A percentile compares a stretch with the other conserved stretches of the same genome.
phyloP scores from a whole-genome alignment of 2,797 vertebrate species.

The Balearica regulorum region DNA sequence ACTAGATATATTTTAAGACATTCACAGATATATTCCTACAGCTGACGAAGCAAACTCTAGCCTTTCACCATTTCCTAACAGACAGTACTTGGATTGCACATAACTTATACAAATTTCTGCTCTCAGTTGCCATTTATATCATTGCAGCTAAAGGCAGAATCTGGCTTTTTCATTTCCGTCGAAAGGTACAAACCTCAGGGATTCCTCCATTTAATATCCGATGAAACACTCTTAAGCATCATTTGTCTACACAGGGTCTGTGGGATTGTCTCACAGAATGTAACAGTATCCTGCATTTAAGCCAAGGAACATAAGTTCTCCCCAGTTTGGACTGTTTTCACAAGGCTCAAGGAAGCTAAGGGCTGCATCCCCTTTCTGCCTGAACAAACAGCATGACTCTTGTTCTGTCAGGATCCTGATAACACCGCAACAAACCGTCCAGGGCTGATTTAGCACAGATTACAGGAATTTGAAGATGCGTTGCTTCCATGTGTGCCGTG shows the following conservation, averaged over 20 bases:
- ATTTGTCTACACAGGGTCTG: background rate
- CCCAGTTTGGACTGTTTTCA: conserved; percentile 4
- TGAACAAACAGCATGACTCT: background rate
- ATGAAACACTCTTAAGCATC: background rate
- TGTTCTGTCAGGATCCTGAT: background rate
- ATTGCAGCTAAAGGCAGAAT: background rate
- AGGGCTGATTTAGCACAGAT: background rate
- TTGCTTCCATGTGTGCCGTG: background rate
- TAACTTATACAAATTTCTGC: background rate
- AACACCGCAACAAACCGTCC: background rate
- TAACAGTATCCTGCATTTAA: background rate
- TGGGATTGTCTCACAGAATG: background rate
- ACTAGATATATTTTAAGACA: background rate
- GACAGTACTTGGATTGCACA: background rate
- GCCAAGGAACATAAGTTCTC: background rate
- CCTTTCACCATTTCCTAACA: background rate
- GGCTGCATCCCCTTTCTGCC: background rate
- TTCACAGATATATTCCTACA: background rate
- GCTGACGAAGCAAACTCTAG: background rate
- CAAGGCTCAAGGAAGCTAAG: background rate
- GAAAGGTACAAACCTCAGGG: background rate
- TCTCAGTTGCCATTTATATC: background rate
- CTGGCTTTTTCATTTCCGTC: background rate
- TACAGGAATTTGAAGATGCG: background rate
- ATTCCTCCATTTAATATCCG: background rate